Conservation (phyloP, 1,140 invertebrate species). For the Drosophila parabipectinata region DNA sequence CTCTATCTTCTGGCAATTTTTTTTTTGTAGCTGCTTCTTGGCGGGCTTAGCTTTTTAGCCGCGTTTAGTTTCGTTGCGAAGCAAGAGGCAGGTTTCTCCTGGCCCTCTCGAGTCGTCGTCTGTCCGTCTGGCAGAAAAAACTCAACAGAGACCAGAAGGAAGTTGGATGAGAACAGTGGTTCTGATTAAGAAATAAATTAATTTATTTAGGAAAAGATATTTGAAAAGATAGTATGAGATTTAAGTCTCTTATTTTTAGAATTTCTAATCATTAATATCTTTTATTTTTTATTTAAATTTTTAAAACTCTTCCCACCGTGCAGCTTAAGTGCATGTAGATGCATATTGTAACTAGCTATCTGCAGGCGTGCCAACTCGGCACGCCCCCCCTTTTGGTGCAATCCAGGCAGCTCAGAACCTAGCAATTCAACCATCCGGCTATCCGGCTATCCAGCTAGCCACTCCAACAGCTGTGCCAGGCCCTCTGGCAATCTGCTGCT, state of each 20-base stretch:
- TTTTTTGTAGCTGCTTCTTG: constrained; percentile 12
- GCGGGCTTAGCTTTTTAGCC: constrained; percentile 55
- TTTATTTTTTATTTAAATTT: neutral
- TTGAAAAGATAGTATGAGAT: neutral
- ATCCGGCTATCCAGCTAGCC: constrained; percentile 26
- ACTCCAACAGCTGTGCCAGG: constrained; percentile 52
- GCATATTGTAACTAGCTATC: constrained; percentile 67
- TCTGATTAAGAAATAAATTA: neutral
- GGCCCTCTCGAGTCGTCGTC: constrained; percentile 36
- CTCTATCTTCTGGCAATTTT: constrained; percentile 5
- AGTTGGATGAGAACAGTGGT: neutral
- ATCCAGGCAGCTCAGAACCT: constrained; percentile 6
- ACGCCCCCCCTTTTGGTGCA: constrained; percentile 36
- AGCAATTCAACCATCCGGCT: constrained; percentile 25
- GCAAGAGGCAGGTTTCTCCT: constrained; percentile 32
- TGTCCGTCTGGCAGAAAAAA: constrained; percentile 47
- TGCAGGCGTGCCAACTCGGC: constrained; percentile 58
- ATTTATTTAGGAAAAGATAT: neutral
- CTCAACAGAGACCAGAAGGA: neutral
- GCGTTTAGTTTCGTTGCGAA: constrained; percentile 63
- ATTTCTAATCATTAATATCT: neutral
- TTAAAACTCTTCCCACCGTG: constrained; percentile 25
- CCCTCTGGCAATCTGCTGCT: constrained; percentile 37
- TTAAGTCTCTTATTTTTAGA: neutral
- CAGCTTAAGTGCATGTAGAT: constrained; percentile 54